phyloP scores from a whole-genome alignment of 2,113 vertebrate species.

The Nanorana parkeri region DNA sequence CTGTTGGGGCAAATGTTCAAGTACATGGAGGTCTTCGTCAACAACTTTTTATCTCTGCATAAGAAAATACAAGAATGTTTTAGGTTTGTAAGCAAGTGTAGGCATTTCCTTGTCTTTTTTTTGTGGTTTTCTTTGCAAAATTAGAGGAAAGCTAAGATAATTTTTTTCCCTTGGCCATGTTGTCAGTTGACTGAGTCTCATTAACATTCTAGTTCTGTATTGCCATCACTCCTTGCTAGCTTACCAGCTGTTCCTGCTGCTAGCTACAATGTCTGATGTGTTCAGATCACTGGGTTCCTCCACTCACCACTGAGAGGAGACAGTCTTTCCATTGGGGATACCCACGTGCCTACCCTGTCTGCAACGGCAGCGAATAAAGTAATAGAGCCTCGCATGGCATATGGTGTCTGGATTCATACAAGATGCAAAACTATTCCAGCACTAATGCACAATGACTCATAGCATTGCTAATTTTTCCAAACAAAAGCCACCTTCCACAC shows the following conservation, averaged over 20 bases:
- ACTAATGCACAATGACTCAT: slow-evolving; percentile 98
- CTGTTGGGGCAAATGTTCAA: background rate
- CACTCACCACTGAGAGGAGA: slow-evolving; percentile 72
- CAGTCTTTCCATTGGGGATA: slow-evolving; percentile 83
- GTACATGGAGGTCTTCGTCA: background rate
- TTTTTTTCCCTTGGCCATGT: slow-evolving; percentile 57
- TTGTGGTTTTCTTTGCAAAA: background rate
- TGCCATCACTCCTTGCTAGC: slow-evolving; percentile 79
- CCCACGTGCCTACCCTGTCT: slow-evolving; percentile 88
- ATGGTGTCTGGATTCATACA: slow-evolving; percentile 98
- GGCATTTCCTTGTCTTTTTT: background rate
- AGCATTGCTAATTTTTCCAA: slow-evolving; percentile 92
- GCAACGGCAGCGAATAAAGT: slow-evolving; percentile 87
- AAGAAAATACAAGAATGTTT: no score
- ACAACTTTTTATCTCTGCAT: background rate
- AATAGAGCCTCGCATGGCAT: slow-evolving; percentile 95
- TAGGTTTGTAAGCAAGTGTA: background rate
- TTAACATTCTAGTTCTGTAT: slow-evolving; percentile 87
- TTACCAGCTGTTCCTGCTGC: slow-evolving; percentile 98
- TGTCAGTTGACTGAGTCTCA: slow-evolving; percentile 76
- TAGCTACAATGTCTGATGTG: slow-evolving; percentile 91
- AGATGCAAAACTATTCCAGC: slow-evolving; percentile 97
- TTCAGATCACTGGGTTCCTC: slow-evolving; percentile 86
- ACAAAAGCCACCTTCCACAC: slow-evolving; percentile 88
- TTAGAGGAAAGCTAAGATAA: slow-evolving; percentile 52